phyloP scores from a whole-genome alignment of 2,797 vertebrate genomes.

The Rhabdomys pumilio region DNA sequence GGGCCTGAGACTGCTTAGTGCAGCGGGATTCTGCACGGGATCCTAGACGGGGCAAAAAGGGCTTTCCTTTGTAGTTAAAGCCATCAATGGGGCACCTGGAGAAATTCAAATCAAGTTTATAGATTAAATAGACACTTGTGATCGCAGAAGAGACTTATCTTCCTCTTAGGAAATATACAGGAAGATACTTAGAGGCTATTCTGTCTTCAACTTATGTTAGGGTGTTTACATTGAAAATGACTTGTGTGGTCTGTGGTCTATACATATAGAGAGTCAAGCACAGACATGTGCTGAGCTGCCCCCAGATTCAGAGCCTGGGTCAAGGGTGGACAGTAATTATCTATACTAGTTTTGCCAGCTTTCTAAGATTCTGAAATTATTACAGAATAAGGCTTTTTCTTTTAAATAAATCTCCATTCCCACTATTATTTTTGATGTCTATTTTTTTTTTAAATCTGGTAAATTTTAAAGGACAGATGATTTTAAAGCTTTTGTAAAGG shows the following conservation, averaged over 20 bases:
- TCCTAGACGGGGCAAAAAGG: slow-evolving; percentile 22
- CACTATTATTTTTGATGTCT: slow-evolving; percentile 31
- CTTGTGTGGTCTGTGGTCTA: not conserved
- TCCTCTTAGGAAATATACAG: slow-evolving; percentile 32
- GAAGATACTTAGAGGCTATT: not conserved
- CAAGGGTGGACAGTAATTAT: not conserved
- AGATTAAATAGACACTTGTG: slow-evolving; percentile 8
- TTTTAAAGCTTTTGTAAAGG: slow-evolving; percentile 71
- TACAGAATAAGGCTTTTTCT: not conserved
- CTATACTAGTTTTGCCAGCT: not conserved
- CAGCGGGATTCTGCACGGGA: slow-evolving; percentile 22
- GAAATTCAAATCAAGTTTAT: slow-evolving; percentile 37
- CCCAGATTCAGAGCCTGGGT: not conserved
- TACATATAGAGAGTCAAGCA: not conserved
- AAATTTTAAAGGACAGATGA: slow-evolving; percentile 32
- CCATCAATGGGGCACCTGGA: slow-evolving; percentile 41
- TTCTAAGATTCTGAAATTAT: slow-evolving; percentile 57
- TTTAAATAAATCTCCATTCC: not conserved
- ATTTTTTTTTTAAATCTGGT: not conserved
- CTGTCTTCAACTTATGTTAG: not conserved
- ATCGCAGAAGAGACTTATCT: not conserved
- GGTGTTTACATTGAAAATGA: slow-evolving; percentile 29
- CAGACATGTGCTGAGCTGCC: slow-evolving; percentile 20
- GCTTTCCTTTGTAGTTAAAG: slow-evolving; percentile 63
- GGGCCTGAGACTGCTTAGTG: slow-evolving; percentile 35